Evolutionary conservation across 1,140 invertebrate species (phyloP).

Genomic region (Panonychus citri): DNA sequence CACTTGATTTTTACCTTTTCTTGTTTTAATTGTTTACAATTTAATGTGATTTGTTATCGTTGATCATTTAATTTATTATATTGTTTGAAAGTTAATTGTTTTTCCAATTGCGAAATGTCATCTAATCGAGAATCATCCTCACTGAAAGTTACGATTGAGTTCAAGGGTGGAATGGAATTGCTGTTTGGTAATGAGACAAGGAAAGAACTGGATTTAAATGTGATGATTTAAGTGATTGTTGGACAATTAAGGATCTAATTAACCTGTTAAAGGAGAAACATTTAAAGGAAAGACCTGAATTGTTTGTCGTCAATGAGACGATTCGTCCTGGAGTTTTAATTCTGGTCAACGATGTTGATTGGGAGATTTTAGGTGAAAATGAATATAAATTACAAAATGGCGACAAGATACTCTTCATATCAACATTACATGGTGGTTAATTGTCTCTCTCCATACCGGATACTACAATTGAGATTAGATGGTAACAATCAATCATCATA

Average conservation of each 20-base stretch:
- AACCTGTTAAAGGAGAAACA: slow-evolving; percentile 62
- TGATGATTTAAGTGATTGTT: slow-evolving; percentile 21
- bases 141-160: slow-evolving; percentile 19
- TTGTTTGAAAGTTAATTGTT: too few species aligned
- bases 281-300: slow-evolving; percentile 54
- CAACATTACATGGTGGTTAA: slow-evolving; percentile 44
- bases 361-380: slow-evolving; percentile 52
- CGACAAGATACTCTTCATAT: slow-evolving; percentile 41
- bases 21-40: too few species aligned
- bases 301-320: slow-evolving; percentile 61
- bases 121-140: too few species aligned
- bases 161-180: slow-evolving; percentile 61
- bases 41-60: too few species aligned
- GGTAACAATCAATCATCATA: too few species aligned
- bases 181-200: slow-evolving; percentile 58
- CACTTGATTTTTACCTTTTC: too few species aligned
- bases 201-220: slow-evolving; percentile 34
- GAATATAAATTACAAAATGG: slow-evolving; percentile 33
- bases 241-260: slow-evolving; percentile 47
- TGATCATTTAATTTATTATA: too few species aligned
- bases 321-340: slow-evolving; percentile 78
- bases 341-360: slow-evolving; percentile 72
- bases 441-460: too few species aligned
- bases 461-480: too few species aligned
- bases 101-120: too few species aligned